Base-by-base conservation (phyloP, 2,797 vertebrate genomes). In the Amblyraja radiata region DNA sequence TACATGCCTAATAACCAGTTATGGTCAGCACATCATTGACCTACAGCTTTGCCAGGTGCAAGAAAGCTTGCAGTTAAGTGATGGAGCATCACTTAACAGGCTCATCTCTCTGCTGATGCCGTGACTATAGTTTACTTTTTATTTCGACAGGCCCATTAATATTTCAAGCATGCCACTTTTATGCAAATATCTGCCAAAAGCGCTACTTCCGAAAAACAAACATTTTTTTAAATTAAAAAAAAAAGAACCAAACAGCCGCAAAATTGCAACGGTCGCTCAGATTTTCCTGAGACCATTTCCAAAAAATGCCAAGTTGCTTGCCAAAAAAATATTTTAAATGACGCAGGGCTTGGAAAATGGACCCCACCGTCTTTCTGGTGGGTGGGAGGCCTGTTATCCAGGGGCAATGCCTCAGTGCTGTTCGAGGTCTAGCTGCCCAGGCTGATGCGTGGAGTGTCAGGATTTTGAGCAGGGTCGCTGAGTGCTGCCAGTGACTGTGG, bases 241-340 rank as follows among this genome's bases (percentile, higher is more conserved):
- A 25, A 86, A 61, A 84, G 25, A 63, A 68, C 21, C n/a, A 68
- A 32, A 88, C 63, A 16, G 84, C n/a, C 6, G 14, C 16, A 88
- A 2, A 32, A n/a, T 21, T n/a, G 84, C n/a, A 32, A 23, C 61
- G 68, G 84, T 32, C 63, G 32, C n/a, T 32, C 7, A 68, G 14
- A 36, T n/a, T 88, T 88, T 88, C 84, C 63, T 88, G 61, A 36
- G 63, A 63, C n/a, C 21, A 32, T 88, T 88, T 68, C 84, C 84
- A 88, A 74, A 74, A 54, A 25, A 36, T 11, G 61, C 84, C 36
- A 16, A 28, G n/a, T 84, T 65, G 16, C n/a, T 63, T 88, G 84
- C 84, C 84, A 88, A 88, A 68, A 36, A 68, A 65, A 88, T 88
- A 54, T 54, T 54, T 88, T 36, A 65, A 88, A 88, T 68, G 84